Percentiles rank a stretch among this genome's conserved stretches.
Conservation (phyloP, 2,797 vertebrate genomes). For the Lutjanus campechanus region DNA sequence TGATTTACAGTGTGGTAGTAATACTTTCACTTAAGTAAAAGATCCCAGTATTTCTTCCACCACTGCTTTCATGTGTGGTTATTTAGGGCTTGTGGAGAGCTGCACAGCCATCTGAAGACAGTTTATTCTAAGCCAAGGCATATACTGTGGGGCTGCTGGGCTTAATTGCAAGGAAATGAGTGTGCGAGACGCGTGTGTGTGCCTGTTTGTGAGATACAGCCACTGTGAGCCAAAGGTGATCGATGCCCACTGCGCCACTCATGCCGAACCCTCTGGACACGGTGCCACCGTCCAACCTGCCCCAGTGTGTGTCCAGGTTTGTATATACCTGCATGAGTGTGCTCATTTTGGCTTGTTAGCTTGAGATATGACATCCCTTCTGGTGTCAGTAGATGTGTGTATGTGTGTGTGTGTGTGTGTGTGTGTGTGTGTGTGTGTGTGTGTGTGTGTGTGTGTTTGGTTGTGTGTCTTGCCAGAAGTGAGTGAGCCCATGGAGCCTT, state of each 20-base stretch:
- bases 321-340: constrained; percentile 56
- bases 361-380: constrained; percentile 51
- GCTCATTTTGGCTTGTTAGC: constrained; percentile 60
- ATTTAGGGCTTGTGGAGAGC: constrained; percentile 39
- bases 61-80: constrained; percentile 38
- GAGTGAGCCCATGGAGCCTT: constrained; percentile 36
- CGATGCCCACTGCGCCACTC: constrained; percentile 70
- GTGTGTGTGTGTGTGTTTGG: constrained; percentile 12
- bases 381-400: constrained; percentile 26
- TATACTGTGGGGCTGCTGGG: constrained; percentile 61
- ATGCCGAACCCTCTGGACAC: constrained; percentile 69
- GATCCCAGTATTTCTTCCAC: too few species aligned
- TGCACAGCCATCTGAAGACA: constrained; percentile 27
- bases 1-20: too few species aligned
- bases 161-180: constrained; percentile 71
- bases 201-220: constrained; percentile 31
- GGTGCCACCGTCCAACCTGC: constrained; percentile 45
- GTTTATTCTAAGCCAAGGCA: constrained; percentile 46
- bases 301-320: constrained; percentile 46
- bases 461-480: constrained; percentile 46
- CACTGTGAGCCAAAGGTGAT: constrained; percentile 73
- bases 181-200: constrained; percentile 16
- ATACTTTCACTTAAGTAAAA: too few species aligned
- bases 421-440: constrained; percentile 18
- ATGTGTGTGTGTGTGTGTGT: constrained; percentile 5